Evolutionary conservation across 2,888 invertebrate species (phyloP).

Genomic region (Nebria brevicollis): DNA sequence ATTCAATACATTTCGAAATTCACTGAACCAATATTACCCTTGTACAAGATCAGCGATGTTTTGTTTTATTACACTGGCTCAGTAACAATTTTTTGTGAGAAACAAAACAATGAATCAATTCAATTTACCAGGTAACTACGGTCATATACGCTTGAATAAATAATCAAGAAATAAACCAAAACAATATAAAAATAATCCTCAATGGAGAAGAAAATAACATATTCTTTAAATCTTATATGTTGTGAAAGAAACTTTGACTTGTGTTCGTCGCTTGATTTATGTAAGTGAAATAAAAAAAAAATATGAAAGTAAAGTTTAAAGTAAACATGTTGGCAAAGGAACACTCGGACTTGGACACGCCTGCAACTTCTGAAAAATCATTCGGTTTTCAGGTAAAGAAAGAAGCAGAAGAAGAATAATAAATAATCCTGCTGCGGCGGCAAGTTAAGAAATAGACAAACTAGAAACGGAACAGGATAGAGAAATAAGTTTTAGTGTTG

Average conservation of each 20-base stretch:
- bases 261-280: neutral
- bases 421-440: neutral
- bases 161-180: too few relatives aligned
- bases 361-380: neutral
- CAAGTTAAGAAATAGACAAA: constrained; percentile 17
- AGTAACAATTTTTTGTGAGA: neutral
- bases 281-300: neutral
- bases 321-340: constrained; percentile 9
- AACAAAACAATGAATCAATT: neutral
- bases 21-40: neutral
- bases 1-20: neutral
- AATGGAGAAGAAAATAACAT: neutral
- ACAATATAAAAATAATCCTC: neutral
- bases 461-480: constrained; percentile 20
- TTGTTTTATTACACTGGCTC: neutral
- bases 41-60: neutral
- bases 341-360: neutral
- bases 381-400: neutral
- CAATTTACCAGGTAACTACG: neutral
- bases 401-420: neutral
- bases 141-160: neutral
- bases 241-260: neutral
- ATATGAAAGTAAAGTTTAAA: neutral
- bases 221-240: neutral
- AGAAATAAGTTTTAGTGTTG: constrained; percentile 3